phyloP scores from a whole-genome alignment of 2,888 invertebrate species.

The Xylota sylvarum region DNA sequence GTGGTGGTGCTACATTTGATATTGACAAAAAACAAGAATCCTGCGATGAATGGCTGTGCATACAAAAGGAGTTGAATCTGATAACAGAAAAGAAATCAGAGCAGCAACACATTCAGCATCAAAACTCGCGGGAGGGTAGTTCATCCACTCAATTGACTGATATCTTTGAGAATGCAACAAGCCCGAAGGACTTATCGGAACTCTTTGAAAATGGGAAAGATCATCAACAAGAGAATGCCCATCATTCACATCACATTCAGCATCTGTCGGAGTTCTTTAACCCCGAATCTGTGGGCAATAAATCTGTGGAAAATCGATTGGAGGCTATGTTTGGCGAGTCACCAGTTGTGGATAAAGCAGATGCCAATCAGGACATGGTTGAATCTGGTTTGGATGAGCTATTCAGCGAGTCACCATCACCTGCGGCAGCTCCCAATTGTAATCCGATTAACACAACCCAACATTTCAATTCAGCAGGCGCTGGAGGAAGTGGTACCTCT shows the following conservation, averaged over 20 bases:
- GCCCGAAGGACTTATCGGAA: slow-evolving; percentile 80
- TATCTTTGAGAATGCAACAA: slow-evolving; percentile 83
- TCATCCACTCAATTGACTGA: slow-evolving; percentile 81
- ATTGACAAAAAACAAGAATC: slow-evolving; percentile 82
- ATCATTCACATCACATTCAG: slow-evolving; percentile 78
- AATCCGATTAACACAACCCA: slow-evolving; percentile 45
- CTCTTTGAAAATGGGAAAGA: slow-evolving; percentile 78
- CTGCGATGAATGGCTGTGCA: slow-evolving; percentile 89
- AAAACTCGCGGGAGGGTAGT: slow-evolving; percentile 37
- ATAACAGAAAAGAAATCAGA: slow-evolving; percentile 80
- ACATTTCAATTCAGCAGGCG: slow-evolving; percentile 51
- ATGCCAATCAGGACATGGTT: slow-evolving; percentile 80
- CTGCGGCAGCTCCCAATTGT: slow-evolving; percentile 53
- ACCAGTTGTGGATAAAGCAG: slow-evolving; percentile 81
- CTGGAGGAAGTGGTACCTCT: slow-evolving; percentile 14
- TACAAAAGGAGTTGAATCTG: slow-evolving; percentile 88
- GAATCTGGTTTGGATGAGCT: slow-evolving; percentile 84
- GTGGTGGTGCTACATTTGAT: slow-evolving; percentile 63
- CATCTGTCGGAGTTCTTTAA: slow-evolving; percentile 83
- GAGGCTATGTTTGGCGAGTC: slow-evolving; percentile 85
- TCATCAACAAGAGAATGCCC: slow-evolving; percentile 75
- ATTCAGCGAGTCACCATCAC: slow-evolving; percentile 83
- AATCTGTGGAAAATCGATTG: slow-evolving; percentile 84
- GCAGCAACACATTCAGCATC: slow-evolving; percentile 78
- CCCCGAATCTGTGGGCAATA: slow-evolving; percentile 82